phyloP scores from a whole-genome alignment of 2,888 invertebrate species.

The Dasypogon diadema region DNA sequence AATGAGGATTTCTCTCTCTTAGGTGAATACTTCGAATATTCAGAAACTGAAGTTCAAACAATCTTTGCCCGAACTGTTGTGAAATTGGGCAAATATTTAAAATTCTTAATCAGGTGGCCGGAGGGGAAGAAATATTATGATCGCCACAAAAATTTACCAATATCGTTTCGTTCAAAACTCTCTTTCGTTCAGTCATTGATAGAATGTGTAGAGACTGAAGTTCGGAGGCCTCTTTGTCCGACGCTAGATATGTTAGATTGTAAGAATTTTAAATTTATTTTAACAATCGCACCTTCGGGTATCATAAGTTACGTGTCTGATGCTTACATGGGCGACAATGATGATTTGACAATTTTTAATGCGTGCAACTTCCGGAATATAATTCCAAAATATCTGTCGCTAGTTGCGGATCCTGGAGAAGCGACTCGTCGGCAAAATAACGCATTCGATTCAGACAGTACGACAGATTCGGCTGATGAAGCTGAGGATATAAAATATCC shows the following conservation, averaged over 20 bases:
- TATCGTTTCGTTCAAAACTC: conserved; percentile 64
- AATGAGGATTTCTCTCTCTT: conserved; percentile 65
- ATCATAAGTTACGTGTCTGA: conserved; percentile 66
- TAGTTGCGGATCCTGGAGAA: conserved; percentile 66
- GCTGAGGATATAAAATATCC: conserved; percentile 57
- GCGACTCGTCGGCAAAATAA: conserved; percentile 58
- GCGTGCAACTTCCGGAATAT: conserved; percentile 63
- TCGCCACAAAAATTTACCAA: conserved; percentile 65
- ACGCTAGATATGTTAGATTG: conserved; percentile 61
- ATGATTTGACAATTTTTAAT: conserved; percentile 66
- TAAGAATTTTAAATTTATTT: conserved; percentile 65
- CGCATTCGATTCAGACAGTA: conserved; percentile 60
- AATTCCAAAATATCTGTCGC: conserved; percentile 65
- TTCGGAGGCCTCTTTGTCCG: conserved; percentile 61
- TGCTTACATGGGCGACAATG: conserved; percentile 65
- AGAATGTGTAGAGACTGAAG: conserved; percentile 67
- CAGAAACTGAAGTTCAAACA: conserved; percentile 63
- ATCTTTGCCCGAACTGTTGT: conserved; percentile 63
- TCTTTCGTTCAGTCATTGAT: conserved; percentile 66
- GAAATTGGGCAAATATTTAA: conserved; percentile 64
- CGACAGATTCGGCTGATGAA: conserved; percentile 63
- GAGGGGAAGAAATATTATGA: conserved; percentile 66
- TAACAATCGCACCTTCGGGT: conserved; percentile 66
- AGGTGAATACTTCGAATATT: conserved; percentile 65
- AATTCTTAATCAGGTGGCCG: conserved; percentile 66